These are phyloP conservation scores for Sebastes baramenuke DNA, from an alignment of 2,797 vertebrate species.

Conservation along the genomic window DNA sequence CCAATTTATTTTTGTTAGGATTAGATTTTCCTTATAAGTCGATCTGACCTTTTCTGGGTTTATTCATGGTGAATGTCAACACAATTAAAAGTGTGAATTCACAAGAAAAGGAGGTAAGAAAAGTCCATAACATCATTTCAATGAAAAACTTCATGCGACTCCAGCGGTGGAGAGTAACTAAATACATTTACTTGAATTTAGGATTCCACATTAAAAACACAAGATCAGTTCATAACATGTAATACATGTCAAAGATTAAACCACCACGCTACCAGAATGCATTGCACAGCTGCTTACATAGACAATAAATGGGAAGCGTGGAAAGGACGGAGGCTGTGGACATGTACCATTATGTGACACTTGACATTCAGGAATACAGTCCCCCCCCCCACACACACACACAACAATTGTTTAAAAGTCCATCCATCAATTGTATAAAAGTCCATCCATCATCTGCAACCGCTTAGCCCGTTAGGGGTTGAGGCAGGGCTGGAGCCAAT, in stretches of 20 bases:
- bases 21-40: background rate
- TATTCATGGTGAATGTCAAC: background rate
- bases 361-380: too few species aligned
- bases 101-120: background rate
- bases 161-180: background rate
- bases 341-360: too few species aligned
- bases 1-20: background rate
- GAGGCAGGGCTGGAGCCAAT: too few species aligned
- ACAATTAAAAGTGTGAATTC: background rate
- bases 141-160: background rate
- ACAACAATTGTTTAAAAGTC: too few species aligned
- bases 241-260: background rate
- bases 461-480: too few species aligned
- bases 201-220: background rate
- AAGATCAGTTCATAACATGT: background rate
- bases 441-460: too few species aligned
- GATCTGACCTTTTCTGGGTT: conserved; percentile 9
- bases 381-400: too few species aligned
- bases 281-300: too few species aligned
- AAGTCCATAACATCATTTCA: background rate
- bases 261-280: too few species aligned
- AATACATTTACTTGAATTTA: background rate
- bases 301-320: too few species aligned
- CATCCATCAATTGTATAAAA: too few species aligned
- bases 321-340: too few species aligned